phyloP scores from a whole-genome alignment of 2,113 vertebrate species.

The Clarias macrocephalus region DNA sequence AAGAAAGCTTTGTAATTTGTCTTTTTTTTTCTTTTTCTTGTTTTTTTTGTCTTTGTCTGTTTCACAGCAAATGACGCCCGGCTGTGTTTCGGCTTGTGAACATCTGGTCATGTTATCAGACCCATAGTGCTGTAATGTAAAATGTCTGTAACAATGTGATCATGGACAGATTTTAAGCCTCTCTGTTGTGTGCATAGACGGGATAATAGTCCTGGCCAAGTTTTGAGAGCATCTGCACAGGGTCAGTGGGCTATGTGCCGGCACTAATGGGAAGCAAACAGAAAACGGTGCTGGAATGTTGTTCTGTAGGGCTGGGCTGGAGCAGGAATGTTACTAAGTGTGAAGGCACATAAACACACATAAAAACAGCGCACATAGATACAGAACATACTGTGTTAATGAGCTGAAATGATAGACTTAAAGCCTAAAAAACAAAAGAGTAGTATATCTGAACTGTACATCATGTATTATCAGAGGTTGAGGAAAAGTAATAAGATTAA shows the following conservation, averaged over 20 bases:
- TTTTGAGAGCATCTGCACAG: constrained; percentile 77
- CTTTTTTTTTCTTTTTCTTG: background rate
- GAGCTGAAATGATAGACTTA: background rate
- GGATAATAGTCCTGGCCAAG: constrained; percentile 39
- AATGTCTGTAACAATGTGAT: constrained; percentile 12
- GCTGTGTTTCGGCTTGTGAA: constrained; percentile 36
- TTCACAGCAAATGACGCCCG: constrained; percentile 14
- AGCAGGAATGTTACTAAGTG: constrained; percentile 13
- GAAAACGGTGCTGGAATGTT: constrained; percentile 47
- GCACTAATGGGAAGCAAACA: constrained; percentile 86
- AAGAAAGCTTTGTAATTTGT: constrained; percentile 28
- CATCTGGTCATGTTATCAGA: constrained; percentile 30
- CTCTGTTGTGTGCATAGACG: constrained; percentile 61
- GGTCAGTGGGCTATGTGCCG: constrained; percentile 79
- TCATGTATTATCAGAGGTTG: background rate
- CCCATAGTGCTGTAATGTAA: constrained; percentile 26
- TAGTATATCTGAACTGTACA: background rate
- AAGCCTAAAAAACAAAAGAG: background rate
- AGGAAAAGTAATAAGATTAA: background rate
- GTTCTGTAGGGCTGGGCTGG: constrained; percentile 51
- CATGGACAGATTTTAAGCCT: background rate
- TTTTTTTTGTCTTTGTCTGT: constrained; percentile 9
- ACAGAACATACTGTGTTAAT: background rate
- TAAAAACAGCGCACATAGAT: constrained; percentile 18
- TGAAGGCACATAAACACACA: background rate